Evolutionary conservation across 2,797 vertebrate species (phyloP).

Genomic region (Uromys caudimaculatus): DNA sequence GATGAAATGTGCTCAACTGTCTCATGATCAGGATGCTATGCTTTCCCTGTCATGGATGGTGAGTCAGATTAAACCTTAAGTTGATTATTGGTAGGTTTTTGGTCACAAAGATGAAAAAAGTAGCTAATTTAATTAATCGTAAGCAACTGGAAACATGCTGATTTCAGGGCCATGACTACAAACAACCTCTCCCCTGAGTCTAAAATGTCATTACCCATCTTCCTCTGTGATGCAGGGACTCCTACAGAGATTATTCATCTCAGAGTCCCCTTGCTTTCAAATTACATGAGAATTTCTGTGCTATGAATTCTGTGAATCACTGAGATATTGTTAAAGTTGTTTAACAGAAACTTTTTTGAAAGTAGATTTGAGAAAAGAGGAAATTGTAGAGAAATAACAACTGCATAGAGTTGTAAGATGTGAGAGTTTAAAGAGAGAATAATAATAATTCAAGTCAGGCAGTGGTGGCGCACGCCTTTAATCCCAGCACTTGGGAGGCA

Average conservation of each 20-base stretch:
- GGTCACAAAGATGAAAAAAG: neutral
- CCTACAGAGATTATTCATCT: neutral
- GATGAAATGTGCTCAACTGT: neutral
- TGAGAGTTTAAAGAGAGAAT: neutral
- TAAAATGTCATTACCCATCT: neutral
- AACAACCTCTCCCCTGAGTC: neutral
- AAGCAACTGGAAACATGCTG: neutral
- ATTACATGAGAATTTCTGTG: neutral
- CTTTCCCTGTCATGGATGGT: neutral
- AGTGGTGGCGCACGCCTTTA: too few relatives aligned
- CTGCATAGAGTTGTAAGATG: neutral
- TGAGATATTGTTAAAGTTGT: neutral
- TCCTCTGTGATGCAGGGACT: neutral
- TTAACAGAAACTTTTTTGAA: neutral
- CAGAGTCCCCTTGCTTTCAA: neutral
- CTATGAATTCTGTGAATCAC: neutral
- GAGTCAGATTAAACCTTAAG: neutral
- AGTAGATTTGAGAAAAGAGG: neutral
- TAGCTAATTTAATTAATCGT: neutral
- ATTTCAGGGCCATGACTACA: neutral
- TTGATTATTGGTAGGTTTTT: neutral
- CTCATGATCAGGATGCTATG: too few relatives aligned
- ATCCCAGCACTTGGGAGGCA: too few relatives aligned
- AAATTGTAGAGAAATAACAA: neutral
- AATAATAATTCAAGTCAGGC: too few relatives aligned